phyloP scores from a whole-genome alignment of 2,113 vertebrate species.

The Pungitius pungitius region DNA sequence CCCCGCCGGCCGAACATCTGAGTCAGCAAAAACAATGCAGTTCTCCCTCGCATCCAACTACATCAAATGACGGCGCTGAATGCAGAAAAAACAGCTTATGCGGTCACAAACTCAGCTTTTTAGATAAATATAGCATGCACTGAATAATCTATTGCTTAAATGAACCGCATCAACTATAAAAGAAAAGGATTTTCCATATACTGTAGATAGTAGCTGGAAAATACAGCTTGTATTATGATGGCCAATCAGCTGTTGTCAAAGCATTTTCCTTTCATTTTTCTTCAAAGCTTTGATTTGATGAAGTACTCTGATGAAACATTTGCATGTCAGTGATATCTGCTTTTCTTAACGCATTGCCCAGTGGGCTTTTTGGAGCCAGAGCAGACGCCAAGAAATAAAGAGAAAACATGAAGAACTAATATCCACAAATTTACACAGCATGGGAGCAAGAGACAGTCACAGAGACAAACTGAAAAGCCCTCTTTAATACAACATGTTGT shows the following conservation, averaged over 20 bases:
- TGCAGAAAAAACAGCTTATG: neutral
- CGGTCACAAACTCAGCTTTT: neutral
- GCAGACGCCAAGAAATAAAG: slow-evolving; percentile 68
- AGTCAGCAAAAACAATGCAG: neutral
- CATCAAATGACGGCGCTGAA: neutral
- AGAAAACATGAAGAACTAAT: slow-evolving; percentile 71
- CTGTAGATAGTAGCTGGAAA: neutral
- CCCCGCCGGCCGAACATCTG: neutral
- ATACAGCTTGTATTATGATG: neutral
- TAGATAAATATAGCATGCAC: neutral
- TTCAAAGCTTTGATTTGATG: neutral
- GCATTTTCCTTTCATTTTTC: neutral
- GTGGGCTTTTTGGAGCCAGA: slow-evolving; percentile 64
- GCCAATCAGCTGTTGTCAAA: neutral
- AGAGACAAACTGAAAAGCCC: slow-evolving; percentile 42
- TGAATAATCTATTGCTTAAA: neutral
- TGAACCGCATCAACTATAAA: neutral
- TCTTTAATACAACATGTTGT: slow-evolving; percentile 32
- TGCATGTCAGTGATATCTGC: slow-evolving; percentile 8
- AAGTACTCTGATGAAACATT: slow-evolving; percentile 18
- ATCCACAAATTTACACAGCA: slow-evolving; percentile 63
- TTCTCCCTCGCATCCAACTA: neutral
- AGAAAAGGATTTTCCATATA: neutral
- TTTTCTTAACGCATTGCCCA: too few relatives aligned
- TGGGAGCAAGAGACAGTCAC: slow-evolving; percentile 48